phyloP scores from a whole-genome alignment of 1,140 invertebrate species.

The Microplitis mediator region DNA sequence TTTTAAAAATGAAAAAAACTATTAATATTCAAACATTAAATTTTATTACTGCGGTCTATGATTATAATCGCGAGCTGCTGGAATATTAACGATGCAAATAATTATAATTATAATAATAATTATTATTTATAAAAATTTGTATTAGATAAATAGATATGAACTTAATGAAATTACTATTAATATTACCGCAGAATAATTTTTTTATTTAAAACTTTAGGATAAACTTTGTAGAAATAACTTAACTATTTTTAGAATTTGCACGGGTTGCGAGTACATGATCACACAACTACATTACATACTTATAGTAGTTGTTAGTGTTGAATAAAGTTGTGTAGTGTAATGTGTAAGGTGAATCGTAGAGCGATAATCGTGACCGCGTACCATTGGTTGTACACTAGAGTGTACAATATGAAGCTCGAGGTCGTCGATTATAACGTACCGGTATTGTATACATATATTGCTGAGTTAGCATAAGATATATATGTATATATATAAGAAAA shows the following conservation, averaged over 20 bases:
- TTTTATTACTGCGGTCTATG: no score
- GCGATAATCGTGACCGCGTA: conserved; percentile 16
- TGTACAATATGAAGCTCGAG: conserved; percentile 6
- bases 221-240: conserved; percentile 19
- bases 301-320: background rate
- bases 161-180: background rate
- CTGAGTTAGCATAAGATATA: background rate
- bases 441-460: no score
- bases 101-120: no score
- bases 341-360: conserved; percentile 5
- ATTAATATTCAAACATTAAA: no score
- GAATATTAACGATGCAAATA: no score
- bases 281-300: background rate
- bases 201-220: no score
- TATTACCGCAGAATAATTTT: no score
- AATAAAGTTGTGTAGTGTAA: background rate
- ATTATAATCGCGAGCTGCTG: no score
- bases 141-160: no score
- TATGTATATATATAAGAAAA: background rate
- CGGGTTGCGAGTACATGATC: background rate
- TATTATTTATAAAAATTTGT: no score
- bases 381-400: background rate
- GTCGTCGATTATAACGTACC: conserved; percentile 23
- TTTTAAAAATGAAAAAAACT: background rate
- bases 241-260: conserved; percentile 13